phyloP scores from a whole-genome alignment of 2,797 vertebrate genomes.

The Miichthys miiuy region DNA sequence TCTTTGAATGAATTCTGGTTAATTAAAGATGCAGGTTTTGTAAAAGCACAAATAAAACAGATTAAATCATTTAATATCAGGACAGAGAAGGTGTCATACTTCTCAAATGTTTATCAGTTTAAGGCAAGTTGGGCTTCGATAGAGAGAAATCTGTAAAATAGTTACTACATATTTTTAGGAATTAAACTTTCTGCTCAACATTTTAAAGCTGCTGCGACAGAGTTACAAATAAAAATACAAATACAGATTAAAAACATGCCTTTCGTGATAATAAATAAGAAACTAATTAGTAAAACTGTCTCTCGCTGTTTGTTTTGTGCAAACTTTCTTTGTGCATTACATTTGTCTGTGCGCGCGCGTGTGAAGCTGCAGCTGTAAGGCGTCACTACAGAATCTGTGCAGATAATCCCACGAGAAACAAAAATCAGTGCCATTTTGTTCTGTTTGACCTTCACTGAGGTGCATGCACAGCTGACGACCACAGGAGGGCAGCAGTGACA shows the following conservation, averaged over 20 bases:
- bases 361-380: conserved; percentile 18
- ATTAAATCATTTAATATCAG: background rate
- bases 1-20: background rate
- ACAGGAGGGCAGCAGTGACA: conserved; percentile 40
- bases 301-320: conserved; percentile 6
- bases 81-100: conserved; percentile 1
- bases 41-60: background rate
- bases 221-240: background rate
- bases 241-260: background rate
- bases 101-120: conserved; percentile 3
- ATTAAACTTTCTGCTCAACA: background rate
- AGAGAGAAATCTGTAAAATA: background rate
- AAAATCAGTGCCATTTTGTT: conserved; percentile 11
- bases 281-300: background rate
- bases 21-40: background rate
- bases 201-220: background rate
- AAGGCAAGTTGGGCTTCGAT: conserved; percentile 39
- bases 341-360: background rate
- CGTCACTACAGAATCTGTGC: conserved; percentile 20
- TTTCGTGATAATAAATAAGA: background rate
- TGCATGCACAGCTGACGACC: conserved; percentile 29
- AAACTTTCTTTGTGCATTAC: conserved; percentile 38
- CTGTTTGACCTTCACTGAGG: conserved; percentile 20
- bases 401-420: conserved; percentile 9
- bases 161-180: background rate